Evolutionary conservation across 2,113 vertebrate species (phyloP), one percentile per base, ranked within the genome.

Genomic region (Pelobates fuscus): DNA sequence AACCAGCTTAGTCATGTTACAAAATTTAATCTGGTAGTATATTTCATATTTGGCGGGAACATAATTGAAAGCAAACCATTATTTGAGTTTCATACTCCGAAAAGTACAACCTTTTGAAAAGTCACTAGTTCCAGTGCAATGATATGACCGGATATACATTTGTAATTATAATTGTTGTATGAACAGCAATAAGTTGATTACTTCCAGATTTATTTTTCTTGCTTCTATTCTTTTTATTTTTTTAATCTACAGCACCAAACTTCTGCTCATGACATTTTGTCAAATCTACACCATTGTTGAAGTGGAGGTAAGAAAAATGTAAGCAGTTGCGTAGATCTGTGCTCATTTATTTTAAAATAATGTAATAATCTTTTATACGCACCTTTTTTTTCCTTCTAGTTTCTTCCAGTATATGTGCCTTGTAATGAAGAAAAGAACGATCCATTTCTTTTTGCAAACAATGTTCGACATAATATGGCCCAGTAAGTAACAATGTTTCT

Each of bases 221-320:
- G 5, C 23, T 57, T 0, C 67, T 15, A 5, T 27, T 43, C 0
- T 20, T 8, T 43, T 12, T 77, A 46, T 3, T 14, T 17, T 17
- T 12, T n/a, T 5, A 11, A 1, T 69, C 8, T 78, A 20, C 83
- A 99, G 97, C 86, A 80, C 78, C 79, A 92, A 86, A 8, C 81
- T 96, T 1, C 88, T 94, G 3, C 20, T 94, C 10, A 91, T 98
- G 30, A 99, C 97, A 0, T 74, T 95, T 65, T 94, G 92, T 81
- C 96, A 98, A 86, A 83, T 90, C 17, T 94, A 90, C 86, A 98
- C 97, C 23, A 96, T 88, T 11, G 88, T 98, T 14, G 94, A 98
- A 87, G 91, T 99, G 43, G 97, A 99, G 94, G 97, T 98, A 91
- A 91, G 81, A 21, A 44, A 21, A 8, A 8, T 14, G 10, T 49